Evolutionary conservation across 2,797 vertebrate genomes (phyloP).

Genomic region (Euphonia xanthogaster): DNA sequence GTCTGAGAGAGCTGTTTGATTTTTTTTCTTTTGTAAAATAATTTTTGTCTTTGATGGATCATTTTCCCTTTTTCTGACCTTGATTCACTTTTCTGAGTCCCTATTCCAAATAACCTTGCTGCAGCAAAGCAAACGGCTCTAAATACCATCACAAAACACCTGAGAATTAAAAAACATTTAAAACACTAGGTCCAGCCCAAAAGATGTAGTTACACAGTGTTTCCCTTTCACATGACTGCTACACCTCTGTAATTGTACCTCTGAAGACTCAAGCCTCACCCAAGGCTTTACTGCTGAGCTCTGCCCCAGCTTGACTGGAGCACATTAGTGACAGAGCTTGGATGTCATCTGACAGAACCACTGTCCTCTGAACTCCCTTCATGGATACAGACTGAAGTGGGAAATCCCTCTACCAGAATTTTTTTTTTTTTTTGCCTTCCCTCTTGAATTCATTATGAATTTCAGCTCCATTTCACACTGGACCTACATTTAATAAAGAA

Average conservation of each 20-base stretch:
- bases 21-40: neutral
- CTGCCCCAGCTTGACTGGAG: neutral
- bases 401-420: neutral
- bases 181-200: neutral
- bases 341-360: neutral
- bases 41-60: neutral
- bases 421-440: conserved; percentile 2
- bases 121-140: neutral
- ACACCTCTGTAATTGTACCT: neutral
- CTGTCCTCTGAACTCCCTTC: neutral
- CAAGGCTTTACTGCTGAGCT: neutral
- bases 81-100: neutral
- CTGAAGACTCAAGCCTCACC: neutral
- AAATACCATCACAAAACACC: neutral
- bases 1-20: neutral
- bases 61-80: neutral
- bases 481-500: neutral
- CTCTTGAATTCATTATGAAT: neutral
- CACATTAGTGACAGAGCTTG: neutral
- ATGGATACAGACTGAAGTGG: neutral
- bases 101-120: neutral
- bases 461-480: neutral
- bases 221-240: neutral
- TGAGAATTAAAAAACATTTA: neutral
- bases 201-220: neutral